phyloP scores from a whole-genome alignment of 2,113 vertebrate species.

The Aldabrachelys gigantea region DNA sequence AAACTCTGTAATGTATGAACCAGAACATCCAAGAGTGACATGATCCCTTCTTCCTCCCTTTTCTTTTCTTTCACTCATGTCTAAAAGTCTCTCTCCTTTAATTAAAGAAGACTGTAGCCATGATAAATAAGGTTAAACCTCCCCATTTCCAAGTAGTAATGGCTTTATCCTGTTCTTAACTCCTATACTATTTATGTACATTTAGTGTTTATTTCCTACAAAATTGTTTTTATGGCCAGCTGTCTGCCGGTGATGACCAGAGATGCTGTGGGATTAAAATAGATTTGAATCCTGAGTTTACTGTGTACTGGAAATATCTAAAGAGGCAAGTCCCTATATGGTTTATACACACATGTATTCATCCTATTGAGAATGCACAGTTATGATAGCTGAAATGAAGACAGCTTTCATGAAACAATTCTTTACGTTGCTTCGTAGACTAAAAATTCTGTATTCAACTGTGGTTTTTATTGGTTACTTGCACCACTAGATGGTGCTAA shows the following conservation, averaged over 20 bases:
- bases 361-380: background rate
- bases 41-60: background rate
- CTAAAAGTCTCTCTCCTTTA: background rate
- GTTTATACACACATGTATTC: background rate
- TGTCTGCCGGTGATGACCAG: background rate
- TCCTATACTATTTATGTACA: rapidly evolving
- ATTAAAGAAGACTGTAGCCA: background rate
- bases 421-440: background rate
- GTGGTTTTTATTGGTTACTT: background rate
- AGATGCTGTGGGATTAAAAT: background rate
- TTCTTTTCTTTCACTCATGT: background rate
- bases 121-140: background rate
- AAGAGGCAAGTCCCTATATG: background rate
- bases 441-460: background rate
- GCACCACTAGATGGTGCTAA: background rate
- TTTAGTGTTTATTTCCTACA: background rate
- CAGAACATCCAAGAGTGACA: background rate
- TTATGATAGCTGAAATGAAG: background rate
- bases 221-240: background rate
- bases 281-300: background rate
- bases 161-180: background rate
- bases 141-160: background rate
- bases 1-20: background rate
- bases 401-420: background rate
- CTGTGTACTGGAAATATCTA: background rate